Evolutionary conservation across 2,888 invertebrate genomes (phyloP), one percentile per base, ranked within the genome.

Genomic region (Steinernema carpocapsae): DNA sequence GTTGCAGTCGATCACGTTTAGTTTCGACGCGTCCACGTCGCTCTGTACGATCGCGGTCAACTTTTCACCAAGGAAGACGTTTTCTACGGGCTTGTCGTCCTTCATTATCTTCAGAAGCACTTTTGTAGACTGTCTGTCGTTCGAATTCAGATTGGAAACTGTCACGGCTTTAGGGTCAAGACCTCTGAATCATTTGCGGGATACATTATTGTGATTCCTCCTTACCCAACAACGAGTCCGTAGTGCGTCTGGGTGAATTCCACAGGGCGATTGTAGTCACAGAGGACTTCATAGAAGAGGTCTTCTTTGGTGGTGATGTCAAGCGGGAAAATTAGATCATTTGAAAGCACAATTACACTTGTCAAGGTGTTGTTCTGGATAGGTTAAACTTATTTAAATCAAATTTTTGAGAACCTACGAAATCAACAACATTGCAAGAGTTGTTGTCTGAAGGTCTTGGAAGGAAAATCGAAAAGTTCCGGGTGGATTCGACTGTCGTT

Each of bases 221-320:
- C 24, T 4, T 70, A 85, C 83, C 85, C 84, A 43, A 85, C 84
- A 19, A 85, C 82, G n/a, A 85, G 78, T 29, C 85, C 85, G 29
- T 79, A 75, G 64, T 75, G 76, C 73, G 78, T 76, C 52, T 80
- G 77, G 59, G 78, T 79, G 70, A 75, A 73, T 6, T 76, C 51
- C 42, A 10, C 48, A 22, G 43, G 70, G 32, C 19, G 75, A 26
- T 64, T 59, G 71, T 75, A 80, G 56, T 82, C 80, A 70, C 83
- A 83, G 22, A 72, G 70, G 22, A 84, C 71, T 72, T 83, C 76
- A 70, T 78, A 85, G 75, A 86, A 85, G 4, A 87, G 77, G 73
- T 87, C 87, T 72, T 86, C 82, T 72, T 82, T 85, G 19, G 87
- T 87, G n/a, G 86, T 87, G 4, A 87, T 82, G 76, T 87, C 85